phyloP scores from a whole-genome alignment of 2,113 vertebrate species.

The Thymallus thymallus region DNA sequence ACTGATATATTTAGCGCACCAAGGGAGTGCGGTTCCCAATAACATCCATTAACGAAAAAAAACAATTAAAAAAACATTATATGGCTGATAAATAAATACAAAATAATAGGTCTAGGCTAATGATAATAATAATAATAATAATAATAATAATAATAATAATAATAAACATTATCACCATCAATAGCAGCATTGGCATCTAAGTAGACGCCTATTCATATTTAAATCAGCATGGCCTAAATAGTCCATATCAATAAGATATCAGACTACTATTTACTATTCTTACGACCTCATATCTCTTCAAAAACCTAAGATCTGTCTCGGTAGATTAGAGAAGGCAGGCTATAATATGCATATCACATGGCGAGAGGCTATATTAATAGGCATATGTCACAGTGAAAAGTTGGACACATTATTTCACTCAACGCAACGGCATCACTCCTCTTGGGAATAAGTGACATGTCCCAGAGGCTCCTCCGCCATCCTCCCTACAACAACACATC shows the following conservation, averaged over 20 bases:
- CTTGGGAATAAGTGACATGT: neutral
- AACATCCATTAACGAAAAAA: neutral
- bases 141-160: neutral
- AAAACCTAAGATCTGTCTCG: no score
- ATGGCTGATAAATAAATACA: neutral
- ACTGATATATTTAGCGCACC: slow-evolving; percentile 48
- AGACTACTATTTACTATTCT: no score
- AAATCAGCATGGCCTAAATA: no score
- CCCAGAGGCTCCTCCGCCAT: neutral
- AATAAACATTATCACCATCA: no score
- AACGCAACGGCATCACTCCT: neutral
- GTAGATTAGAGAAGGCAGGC: no score
- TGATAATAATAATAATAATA: neutral
- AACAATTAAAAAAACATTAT: neutral
- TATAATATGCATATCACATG: no score
- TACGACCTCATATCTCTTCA: no score
- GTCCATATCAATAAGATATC: no score
- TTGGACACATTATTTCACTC: neutral
- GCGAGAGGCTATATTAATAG: neutral
- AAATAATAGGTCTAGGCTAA: neutral
- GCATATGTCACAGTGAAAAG: neutral
- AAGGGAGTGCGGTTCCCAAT: slow-evolving; percentile 30
- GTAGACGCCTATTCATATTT: no score
- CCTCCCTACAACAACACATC: neutral
- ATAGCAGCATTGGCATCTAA: no score